A percentile compares a stretch with the other conserved stretches of the same genome.
phyloP scores from a whole-genome alignment of 2,888 invertebrate genomes.

The Lissonota sp. region DNA sequence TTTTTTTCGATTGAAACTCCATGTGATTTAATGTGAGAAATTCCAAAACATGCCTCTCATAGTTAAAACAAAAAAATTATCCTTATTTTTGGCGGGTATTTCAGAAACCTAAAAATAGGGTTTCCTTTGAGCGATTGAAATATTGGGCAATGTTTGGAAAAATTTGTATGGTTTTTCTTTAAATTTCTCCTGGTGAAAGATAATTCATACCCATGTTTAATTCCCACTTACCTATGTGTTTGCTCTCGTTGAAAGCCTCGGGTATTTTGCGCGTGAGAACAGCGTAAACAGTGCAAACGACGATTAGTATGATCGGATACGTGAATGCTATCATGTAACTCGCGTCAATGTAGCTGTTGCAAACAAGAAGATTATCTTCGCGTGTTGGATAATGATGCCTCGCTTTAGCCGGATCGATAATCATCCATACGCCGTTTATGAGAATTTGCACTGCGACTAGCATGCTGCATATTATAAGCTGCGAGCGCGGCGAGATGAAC shows the following conservation, averaged over 20 bases:
- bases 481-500: constrained; percentile 96
- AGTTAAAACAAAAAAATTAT: too few relatives aligned
- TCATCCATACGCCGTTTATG: constrained; percentile 96
- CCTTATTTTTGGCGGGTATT: too few relatives aligned
- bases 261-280: constrained; percentile 98
- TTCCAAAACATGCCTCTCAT: too few relatives aligned
- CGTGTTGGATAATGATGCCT: constrained; percentile 96
- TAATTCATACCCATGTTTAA: not conserved
- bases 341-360: constrained; percentile 95
- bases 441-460: constrained; percentile 95
- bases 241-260: constrained; percentile 99
- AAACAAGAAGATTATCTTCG: constrained; percentile 96
- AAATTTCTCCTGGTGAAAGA: not conserved
- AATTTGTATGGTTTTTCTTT: not conserved
- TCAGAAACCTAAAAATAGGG: too few relatives aligned
- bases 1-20: too few relatives aligned
- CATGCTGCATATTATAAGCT: constrained; percentile 94
- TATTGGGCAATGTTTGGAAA: not conserved
- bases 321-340: constrained; percentile 97
- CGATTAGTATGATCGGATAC: constrained; percentile 95
- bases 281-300: constrained; percentile 98
- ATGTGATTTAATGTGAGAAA: too few relatives aligned
- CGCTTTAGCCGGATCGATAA: constrained; percentile 94
- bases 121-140: too few relatives aligned
- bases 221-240: constrained; percentile 92